These are phyloP conservation scores for Ferrisia virgata DNA, from an alignment of 2,888 invertebrate genomes.

Conservation along the genomic window DNA sequence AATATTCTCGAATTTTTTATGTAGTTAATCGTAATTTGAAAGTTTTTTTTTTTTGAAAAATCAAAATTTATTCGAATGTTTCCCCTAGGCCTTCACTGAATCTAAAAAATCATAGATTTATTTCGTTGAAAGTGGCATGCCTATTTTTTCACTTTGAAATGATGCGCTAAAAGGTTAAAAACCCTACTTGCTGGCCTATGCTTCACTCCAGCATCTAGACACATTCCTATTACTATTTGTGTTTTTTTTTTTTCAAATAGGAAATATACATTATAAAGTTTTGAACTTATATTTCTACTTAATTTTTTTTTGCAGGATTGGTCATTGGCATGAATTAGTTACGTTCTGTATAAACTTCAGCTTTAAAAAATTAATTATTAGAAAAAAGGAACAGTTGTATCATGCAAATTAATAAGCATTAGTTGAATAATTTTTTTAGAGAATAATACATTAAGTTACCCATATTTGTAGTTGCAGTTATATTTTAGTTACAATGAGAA, in stretches of 20 bases:
- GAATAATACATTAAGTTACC: constrained; percentile 23
- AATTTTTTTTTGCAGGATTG: background rate
- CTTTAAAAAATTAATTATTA: background rate
- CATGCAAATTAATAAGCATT: background rate
- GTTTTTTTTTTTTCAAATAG: background rate
- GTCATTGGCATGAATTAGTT: background rate
- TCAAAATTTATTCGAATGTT: no score
- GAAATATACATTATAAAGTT: no score
- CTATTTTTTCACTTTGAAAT: no score
- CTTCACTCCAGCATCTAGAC: no score
- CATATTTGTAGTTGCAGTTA: background rate
- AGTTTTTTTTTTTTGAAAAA: no score
- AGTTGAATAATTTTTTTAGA: constrained; percentile 12
- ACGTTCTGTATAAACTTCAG: background rate
- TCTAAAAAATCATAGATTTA: no score
- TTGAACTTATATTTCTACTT: background rate
- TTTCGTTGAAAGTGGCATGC: no score
- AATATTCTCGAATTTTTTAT: no score
- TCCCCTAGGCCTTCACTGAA: no score
- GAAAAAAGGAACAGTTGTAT: background rate
- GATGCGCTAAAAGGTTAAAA: no score
- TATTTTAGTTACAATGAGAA: background rate
- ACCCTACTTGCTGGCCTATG: no score
- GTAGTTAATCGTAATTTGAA: no score
- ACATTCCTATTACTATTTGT: background rate